Evolutionary conservation across 2,888 invertebrate species (phyloP).

Genomic region (Parnassius apollo): DNA sequence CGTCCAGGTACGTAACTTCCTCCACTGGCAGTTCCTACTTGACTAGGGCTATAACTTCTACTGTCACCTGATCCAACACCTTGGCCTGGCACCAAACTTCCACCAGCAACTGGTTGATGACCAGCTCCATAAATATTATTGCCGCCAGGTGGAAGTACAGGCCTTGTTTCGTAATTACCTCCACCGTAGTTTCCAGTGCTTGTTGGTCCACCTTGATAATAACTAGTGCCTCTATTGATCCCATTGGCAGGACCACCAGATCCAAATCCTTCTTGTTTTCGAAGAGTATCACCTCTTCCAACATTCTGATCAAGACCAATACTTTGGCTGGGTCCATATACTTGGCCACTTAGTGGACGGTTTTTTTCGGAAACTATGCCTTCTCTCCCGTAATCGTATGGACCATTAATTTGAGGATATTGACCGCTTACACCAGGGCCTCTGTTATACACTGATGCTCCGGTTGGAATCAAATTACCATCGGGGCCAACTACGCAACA

Average conservation of each 20-base stretch:
- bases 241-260: background rate
- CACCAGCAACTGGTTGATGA: background rate
- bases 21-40: background rate
- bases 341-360: background rate
- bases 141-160: constrained; percentile 7
- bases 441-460: constrained; percentile 5
- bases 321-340: background rate
- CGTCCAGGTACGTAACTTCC: background rate
- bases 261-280: constrained; percentile 4
- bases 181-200: background rate
- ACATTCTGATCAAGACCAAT: background rate
- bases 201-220: constrained; percentile 4
- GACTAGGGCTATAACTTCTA: constrained; percentile 2
- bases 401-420: constrained; percentile 14
- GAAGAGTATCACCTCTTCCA: background rate
- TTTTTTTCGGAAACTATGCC: constrained; percentile 1
- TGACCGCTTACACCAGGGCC: background rate
- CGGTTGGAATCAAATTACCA: constrained; percentile 18
- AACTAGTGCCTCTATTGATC: constrained; percentile 6
- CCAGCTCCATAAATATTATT: background rate
- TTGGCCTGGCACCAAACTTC: constrained; percentile 7
- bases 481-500: constrained; percentile 22
- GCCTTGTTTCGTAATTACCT: constrained; percentile 6
- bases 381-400: constrained; percentile 4
- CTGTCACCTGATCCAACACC: background rate